phyloP scores from a whole-genome alignment of 2,113 vertebrate genomes.

The Melanerpes aurifrons region DNA sequence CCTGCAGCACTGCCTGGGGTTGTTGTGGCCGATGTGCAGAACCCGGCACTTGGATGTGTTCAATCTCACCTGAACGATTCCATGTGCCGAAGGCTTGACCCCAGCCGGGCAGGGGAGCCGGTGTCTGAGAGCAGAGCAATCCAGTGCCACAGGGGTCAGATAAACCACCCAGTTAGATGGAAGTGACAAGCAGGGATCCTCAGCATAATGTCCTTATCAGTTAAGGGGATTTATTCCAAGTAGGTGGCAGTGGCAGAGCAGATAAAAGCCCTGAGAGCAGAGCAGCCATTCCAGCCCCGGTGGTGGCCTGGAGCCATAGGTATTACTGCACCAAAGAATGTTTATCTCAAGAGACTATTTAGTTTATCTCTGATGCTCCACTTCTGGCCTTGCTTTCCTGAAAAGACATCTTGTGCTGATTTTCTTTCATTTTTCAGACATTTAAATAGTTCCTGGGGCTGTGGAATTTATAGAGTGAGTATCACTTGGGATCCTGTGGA shows the following conservation, averaged over 20 bases:
- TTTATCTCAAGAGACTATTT: conserved; percentile 76
- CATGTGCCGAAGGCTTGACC: neutral
- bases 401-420: conserved; percentile 67
- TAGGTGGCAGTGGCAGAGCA: conserved; percentile 44
- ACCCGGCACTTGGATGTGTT: too few species aligned
- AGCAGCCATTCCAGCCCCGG: conserved; percentile 16
- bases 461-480: conserved; percentile 44
- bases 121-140: rapidly evolving
- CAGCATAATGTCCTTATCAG: conserved; percentile 64
- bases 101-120: rapidly evolving
- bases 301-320: conserved; percentile 61
- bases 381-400: conserved; percentile 37
- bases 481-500: conserved; percentile 57
- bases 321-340: conserved; percentile 67
- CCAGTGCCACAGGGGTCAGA: neutral
- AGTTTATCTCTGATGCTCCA: conserved; percentile 71
- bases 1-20: too few species aligned
- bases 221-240: conserved; percentile 51
- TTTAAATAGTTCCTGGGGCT: conserved; percentile 65
- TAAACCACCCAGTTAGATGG: conserved; percentile 31
- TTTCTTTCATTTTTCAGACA: conserved; percentile 69
- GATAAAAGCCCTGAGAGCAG: conserved; percentile 45
- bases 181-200: conserved; percentile 41
- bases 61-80: too few species aligned
- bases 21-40: too few species aligned